phyloP scores from a whole-genome alignment of 1,140 invertebrate genomes.

The Trypoxylus dichotomus region DNA sequence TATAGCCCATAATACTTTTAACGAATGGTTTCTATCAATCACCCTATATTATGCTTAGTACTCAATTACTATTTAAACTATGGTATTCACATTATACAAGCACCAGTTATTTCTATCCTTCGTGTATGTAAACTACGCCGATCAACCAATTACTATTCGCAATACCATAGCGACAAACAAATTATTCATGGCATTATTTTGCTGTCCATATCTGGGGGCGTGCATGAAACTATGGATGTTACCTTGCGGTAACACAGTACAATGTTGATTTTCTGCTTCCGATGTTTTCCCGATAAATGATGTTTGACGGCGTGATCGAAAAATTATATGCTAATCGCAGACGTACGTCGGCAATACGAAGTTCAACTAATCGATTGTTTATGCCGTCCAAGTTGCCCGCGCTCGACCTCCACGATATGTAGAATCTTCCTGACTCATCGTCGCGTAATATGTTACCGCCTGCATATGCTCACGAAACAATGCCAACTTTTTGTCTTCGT shows the following conservation, averaged over 20 bases:
- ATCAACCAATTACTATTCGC: neutral
- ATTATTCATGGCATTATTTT: neutral
- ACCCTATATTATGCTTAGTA: no score
- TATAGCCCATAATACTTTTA: no score
- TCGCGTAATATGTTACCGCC: neutral
- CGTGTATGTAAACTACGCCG: neutral
- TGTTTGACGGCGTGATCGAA: neutral
- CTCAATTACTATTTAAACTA: neutral
- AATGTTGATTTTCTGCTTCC: neutral
- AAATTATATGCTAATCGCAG: neutral
- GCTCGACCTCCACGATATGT: no score
- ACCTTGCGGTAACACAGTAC: no score
- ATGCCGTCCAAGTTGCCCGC: no score
- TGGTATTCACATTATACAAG: neutral
- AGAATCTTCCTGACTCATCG: neutral
- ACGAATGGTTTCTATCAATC: no score
- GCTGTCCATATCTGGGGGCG: neutral
- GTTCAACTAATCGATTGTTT: no score
- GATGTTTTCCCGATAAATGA: neutral
- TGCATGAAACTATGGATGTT: neutral
- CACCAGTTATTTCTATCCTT: neutral
- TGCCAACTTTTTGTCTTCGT: neutral
- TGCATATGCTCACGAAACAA: neutral
- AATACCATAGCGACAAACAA: neutral
- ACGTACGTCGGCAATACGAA: no score